Evolutionary conservation across 1,140 invertebrate species (phyloP).

Genomic region (Ceratitis capitata): DNA sequence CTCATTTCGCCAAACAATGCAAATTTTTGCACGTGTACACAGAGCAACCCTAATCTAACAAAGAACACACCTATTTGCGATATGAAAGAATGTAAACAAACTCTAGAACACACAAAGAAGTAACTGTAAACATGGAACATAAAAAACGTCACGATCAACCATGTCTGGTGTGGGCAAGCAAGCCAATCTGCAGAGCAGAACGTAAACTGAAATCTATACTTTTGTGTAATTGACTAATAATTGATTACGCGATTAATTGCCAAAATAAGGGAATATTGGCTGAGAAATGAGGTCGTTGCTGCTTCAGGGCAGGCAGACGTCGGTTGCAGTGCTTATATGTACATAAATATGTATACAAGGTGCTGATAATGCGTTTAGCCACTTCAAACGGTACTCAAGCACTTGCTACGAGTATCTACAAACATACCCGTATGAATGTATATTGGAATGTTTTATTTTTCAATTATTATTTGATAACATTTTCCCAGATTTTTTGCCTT

Average conservation of each 20-base stretch:
- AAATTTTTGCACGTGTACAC: background rate
- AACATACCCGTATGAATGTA: too few relatives aligned
- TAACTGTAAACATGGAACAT: background rate
- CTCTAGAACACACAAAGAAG: background rate
- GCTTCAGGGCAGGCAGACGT: background rate
- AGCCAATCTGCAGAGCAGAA: too few relatives aligned
- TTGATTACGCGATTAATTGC: background rate
- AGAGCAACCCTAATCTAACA: background rate
- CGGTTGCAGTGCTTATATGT: background rate
- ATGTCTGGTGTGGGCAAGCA: too few relatives aligned
- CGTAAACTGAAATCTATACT: background rate
- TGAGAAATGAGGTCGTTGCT: too few relatives aligned
- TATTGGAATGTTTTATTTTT: conserved; percentile 9
- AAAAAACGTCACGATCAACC: background rate
- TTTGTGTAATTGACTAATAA: background rate
- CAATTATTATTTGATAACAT: background rate
- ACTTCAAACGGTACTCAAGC: background rate
- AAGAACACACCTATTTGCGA: background rate
- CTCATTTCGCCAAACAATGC: background rate
- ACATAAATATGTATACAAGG: background rate
- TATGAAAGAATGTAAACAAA: background rate
- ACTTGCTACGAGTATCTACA: background rate
- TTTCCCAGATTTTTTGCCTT: too few relatives aligned
- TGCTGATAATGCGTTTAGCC: background rate
- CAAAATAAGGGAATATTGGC: background rate